Evolutionary conservation across 2,888 invertebrate genomes (phyloP).

Genomic region (Polietes domitor): DNA sequence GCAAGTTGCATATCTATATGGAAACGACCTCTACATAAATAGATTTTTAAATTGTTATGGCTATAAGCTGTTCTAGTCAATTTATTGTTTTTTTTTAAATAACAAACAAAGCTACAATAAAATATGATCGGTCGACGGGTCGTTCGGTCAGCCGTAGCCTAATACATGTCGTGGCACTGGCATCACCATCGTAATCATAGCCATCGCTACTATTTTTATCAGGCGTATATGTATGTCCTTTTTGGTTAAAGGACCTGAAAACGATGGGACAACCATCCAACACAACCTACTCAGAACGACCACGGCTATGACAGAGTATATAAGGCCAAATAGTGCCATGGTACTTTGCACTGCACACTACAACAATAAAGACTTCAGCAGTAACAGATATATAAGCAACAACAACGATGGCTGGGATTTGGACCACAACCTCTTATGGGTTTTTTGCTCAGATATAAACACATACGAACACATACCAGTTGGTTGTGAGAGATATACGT

Average conservation of each 20-base stretch:
- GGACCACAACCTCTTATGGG: constrained; percentile 52
- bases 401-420: constrained; percentile 39
- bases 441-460: background rate
- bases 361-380: constrained; percentile 22
- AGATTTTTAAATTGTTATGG: background rate
- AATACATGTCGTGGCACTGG: constrained; percentile 22
- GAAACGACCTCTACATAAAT: background rate
- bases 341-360: constrained; percentile 73
- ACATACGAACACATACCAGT: background rate
- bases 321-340: constrained; percentile 76
- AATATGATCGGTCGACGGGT: constrained; percentile 17
- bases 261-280: background rate
- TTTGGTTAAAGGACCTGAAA: constrained; percentile 35
- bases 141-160: background rate
- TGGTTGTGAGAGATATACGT: background rate
- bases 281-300: too few relatives aligned
- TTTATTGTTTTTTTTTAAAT: background rate
- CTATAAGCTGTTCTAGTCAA: constrained; percentile 14
- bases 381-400: constrained; percentile 50
- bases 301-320: constrained; percentile 63
- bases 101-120: constrained; percentile 19
- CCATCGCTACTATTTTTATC: background rate
- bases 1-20: too few relatives aligned
- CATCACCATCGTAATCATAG: background rate
- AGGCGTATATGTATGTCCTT: background rate